phyloP scores from a whole-genome alignment of 2,888 invertebrate species.

The Diploptera punctata region DNA sequence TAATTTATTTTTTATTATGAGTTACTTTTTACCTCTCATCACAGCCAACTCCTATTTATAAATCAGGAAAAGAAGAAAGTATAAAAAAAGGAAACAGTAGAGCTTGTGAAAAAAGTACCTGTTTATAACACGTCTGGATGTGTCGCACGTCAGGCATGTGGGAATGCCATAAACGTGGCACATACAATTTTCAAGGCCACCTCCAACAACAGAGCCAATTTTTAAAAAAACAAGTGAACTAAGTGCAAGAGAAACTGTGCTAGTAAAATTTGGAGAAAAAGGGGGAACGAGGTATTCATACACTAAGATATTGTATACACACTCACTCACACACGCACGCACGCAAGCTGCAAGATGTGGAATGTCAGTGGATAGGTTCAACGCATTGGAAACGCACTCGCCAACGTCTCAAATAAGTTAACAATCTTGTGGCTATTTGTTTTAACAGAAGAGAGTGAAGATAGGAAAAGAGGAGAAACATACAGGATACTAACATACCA shows the following conservation, averaged over 20 bases:
- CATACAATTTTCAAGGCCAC: too few species aligned
- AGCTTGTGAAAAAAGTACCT: not conserved
- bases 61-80: constrained; percentile 5
- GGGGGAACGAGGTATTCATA: not conserved
- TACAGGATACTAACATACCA: constrained; percentile 28
- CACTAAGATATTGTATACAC: not conserved
- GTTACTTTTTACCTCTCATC: too few species aligned
- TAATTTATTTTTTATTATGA: too few species aligned
- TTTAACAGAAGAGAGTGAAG: constrained; percentile 32
- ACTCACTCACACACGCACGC: not conserved
- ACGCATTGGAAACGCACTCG: constrained; percentile 44
- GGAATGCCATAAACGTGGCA: constrained; percentile 2
- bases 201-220: not conserved
- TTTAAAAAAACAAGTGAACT: constrained; percentile 18
- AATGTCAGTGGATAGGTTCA: constrained; percentile 26
- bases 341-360: not conserved
- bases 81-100: constrained; percentile 14
- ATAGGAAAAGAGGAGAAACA: constrained; percentile 32
- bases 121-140: constrained; percentile 4
- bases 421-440: too few species aligned
- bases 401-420: constrained; percentile 36
- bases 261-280: constrained; percentile 10
- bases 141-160: not conserved
- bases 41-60: too few species aligned
- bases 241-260: constrained; percentile 30